Evolutionary conservation across 2,797 vertebrate species (phyloP).

Genomic region (Myripristis jacobus): DNA sequence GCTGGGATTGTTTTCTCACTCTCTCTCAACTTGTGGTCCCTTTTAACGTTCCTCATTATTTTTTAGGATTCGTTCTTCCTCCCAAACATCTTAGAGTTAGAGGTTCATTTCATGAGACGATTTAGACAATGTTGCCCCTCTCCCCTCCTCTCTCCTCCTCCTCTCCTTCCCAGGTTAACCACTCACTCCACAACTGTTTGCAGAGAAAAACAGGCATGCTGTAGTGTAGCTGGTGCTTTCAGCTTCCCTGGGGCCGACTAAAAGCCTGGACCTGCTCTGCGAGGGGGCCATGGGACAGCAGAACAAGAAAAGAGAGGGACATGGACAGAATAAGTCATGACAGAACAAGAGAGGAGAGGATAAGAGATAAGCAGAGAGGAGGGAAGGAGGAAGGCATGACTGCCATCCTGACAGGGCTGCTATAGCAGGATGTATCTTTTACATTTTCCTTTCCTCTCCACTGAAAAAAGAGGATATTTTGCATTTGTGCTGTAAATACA

Average conservation of each 20-base stretch:
- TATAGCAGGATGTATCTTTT: background rate
- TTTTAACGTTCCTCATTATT: background rate
- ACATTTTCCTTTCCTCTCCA: constrained; percentile 4
- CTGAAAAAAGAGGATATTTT: background rate
- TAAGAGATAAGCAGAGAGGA: background rate
- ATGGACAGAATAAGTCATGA: background rate
- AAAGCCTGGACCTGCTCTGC: background rate
- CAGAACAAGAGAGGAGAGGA: background rate
- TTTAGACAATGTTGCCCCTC: too few relatives aligned
- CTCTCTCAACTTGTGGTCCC: background rate
- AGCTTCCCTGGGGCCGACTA: constrained; percentile 1
- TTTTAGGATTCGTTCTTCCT: background rate
- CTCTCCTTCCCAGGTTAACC: background rate
- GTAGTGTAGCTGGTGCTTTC: constrained; percentile 1
- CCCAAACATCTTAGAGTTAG: background rate
- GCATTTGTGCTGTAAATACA: background rate
- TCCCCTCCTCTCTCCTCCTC: background rate
- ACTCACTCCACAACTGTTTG: background rate
- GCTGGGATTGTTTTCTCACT: too few relatives aligned
- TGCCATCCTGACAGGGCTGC: background rate
- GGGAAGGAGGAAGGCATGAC: background rate
- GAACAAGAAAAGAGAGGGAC: background rate
- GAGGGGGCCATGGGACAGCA: background rate
- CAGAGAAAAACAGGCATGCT: background rate
- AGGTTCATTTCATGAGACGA: background rate